Evolutionary conservation across 2,888 invertebrate genomes (phyloP), one percentile per base, ranked within the genome.

Genomic region (Phyto melanocephala): DNA sequence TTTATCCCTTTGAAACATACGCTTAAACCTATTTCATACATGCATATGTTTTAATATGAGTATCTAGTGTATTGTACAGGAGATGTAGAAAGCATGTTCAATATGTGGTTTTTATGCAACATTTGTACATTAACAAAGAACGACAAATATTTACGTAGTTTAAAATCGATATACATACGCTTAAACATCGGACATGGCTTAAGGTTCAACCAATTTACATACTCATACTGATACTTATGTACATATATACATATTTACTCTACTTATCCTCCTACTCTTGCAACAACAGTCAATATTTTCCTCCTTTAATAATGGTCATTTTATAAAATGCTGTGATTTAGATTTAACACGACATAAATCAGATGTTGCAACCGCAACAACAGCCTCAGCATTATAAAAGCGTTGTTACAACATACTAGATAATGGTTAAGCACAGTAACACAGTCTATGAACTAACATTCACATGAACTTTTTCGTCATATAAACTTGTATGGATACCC

Each of bases 281-380:
- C n/a, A n/a, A n/a, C n/a, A n/a, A n/a, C n/a, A n/a, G n/a, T 22
- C 13, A 37, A 40, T 28, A 2, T 58, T 56, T 70, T 37, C 35
- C 50, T 56, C 50, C 37, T 58, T 71, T 75, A 33, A 54, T 75
- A 86, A 86, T 87, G 84, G 84, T 71, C 85, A 85, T 86, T 86
- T 86, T 85, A 86, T 86, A 86, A 84, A 84, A 83, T 84, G 84
- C 84, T 84, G 86, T 85, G 86, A 86, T 87, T 88, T 87, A 87
- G 85, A 87, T 87, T 88, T 87, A 88, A 87, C 87, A 87, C 86
- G 86, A 85, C 84, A 87, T 87, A 87, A 88, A 88, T 88, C 86
- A 86, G 85, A 85, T 80, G 84, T 85, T 84, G 84, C 84, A 86
- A 86, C 86, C 84, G 81, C 86, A 86, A 58, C 63, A 72, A 58